These are phyloP conservation scores for Daboia siamensis DNA, from an alignment of 2,113 vertebrate species.

Conservation along the genomic window DNA sequence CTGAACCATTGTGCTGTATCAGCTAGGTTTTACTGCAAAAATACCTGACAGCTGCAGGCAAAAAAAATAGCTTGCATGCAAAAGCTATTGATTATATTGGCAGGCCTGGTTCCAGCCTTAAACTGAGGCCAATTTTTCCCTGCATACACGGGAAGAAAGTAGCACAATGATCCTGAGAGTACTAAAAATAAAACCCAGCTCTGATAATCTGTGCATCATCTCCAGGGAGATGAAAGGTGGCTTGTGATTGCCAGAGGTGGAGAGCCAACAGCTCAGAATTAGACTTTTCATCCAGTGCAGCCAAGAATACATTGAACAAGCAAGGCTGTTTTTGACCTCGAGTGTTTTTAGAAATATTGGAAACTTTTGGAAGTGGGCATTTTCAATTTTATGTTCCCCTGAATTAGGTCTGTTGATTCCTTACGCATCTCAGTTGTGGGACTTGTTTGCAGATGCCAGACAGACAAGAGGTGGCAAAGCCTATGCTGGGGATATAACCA, in stretches of 20 bases:
- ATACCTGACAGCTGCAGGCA: not conserved
- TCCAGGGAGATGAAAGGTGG: not conserved
- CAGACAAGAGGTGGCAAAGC: no score
- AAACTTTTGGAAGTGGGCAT: not conserved
- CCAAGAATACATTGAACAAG: not conserved
- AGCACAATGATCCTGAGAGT: accelerated
- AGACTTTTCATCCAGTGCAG: not conserved
- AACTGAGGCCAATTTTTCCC: not conserved
- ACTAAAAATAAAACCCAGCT: accelerated
- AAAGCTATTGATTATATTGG: not conserved
- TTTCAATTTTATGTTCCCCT: not conserved
- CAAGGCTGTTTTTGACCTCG: not conserved
- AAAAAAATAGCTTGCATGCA: no score
- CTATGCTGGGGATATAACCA: no score
- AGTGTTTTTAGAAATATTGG: not conserved
- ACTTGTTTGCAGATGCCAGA: not conserved
- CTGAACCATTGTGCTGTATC: not conserved
- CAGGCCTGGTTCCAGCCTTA: not conserved
- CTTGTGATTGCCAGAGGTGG: accelerated
- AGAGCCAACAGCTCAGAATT: no score
- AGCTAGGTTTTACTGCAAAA: not conserved
- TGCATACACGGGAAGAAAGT: not conserved
- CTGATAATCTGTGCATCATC: accelerated
- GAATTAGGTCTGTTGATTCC: not conserved
- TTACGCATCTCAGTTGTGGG: not conserved